A percentile compares a stretch with the other conserved stretches of the same genome.
Evolutionary conservation across 2,888 invertebrate species (phyloP).

Genomic region (Mycogona germanica): DNA sequence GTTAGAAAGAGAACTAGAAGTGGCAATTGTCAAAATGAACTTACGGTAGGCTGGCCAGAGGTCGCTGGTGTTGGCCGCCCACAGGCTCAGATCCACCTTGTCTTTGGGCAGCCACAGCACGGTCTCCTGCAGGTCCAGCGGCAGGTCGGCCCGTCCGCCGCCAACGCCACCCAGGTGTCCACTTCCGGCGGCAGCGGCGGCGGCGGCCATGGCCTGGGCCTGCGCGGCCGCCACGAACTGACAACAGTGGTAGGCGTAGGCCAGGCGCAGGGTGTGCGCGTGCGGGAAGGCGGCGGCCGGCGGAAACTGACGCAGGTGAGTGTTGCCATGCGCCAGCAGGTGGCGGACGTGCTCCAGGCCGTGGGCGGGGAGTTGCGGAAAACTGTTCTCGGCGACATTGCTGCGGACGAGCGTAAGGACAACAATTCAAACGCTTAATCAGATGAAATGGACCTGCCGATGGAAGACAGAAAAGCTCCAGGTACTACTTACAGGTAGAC

Average conservation of each 20-base stretch:
- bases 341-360: conserved; percentile 69
- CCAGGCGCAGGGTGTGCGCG: conserved; percentile 69
- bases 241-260: conserved; percentile 96
- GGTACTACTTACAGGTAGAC: conserved; percentile 67
- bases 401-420: too few relatives aligned
- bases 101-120: conserved; percentile 46
- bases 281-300: conserved; percentile 72
- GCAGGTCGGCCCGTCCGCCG: conserved; percentile 31
- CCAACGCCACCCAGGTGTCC: conserved; percentile 32
- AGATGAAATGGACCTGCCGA: neutral
- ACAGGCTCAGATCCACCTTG: conserved; percentile 57
- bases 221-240: conserved; percentile 47
- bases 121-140: conserved; percentile 42
- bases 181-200: conserved; percentile 39
- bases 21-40: conserved; percentile 30
- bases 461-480: conserved; percentile 8
- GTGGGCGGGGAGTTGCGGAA: conserved; percentile 64
- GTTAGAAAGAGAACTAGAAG: neutral
- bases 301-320: conserved; percentile 72
- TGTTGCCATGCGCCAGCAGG: conserved; percentile 86
- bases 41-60: conserved; percentile 72
- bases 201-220: conserved; percentile 21
- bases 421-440: neutral
- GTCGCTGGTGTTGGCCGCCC: conserved; percentile 66
- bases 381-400: conserved; percentile 81